These are phyloP conservation scores for Camelus dromedarius DNA, from an alignment of 2,113 vertebrate genomes.

Conservation along the genomic window DNA sequence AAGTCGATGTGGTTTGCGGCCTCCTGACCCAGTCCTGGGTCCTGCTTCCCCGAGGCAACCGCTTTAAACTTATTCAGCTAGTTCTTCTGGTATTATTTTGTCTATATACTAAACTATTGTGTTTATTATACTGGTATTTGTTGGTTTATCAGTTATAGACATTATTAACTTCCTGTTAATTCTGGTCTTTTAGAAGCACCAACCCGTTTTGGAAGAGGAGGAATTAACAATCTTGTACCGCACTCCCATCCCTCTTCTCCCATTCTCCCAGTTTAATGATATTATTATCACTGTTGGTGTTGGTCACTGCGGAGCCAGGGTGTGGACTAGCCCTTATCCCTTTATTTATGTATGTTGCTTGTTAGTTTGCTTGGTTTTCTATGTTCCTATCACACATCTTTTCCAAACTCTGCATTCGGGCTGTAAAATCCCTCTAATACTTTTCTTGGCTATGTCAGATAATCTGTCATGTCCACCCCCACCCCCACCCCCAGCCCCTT, in stretches of 20 bases:
- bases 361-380: background rate
- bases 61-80: background rate
- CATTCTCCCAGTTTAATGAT: background rate
- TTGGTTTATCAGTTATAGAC: background rate
- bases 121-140: background rate
- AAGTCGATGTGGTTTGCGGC: background rate
- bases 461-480: background rate
- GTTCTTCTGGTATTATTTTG: background rate
- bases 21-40: background rate
- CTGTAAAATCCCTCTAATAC: background rate
- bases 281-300: background rate
- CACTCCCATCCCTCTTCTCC: background rate
- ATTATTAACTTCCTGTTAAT: background rate
- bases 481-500: background rate
- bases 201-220: background rate
- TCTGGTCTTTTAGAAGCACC: background rate
- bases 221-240: background rate
- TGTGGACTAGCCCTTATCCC: background rate
- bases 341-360: background rate
- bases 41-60: background rate
- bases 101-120: constrained; percentile 1
- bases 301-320: background rate
- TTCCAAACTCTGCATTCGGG: background rate
- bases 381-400: background rate
- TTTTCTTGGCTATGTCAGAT: background rate